Percentiles rank a stretch among this genome's conserved stretches.
Evolutionary conservation across 2,888 invertebrate genomes (phyloP).

Genomic region (Drosophila testacea): DNA sequence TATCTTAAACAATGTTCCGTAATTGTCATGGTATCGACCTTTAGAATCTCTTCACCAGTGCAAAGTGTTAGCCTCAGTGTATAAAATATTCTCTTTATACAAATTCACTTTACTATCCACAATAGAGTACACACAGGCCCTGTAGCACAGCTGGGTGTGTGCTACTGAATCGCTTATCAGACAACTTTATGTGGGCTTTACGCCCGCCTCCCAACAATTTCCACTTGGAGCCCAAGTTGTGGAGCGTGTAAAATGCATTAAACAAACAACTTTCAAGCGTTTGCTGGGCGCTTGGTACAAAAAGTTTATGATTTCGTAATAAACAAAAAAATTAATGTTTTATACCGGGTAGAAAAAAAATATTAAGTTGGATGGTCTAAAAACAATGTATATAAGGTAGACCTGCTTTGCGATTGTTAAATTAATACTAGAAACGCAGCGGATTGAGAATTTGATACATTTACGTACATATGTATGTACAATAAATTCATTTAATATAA

Average conservation of each 20-base stretch:
- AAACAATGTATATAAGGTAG: slow-evolving; percentile 24
- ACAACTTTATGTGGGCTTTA: slow-evolving; percentile 36
- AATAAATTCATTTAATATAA: background rate
- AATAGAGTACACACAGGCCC: background rate
- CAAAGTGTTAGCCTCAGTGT: background rate
- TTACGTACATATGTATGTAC: too few relatives aligned
- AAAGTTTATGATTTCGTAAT: slow-evolving; percentile 79
- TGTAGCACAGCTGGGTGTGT: background rate
- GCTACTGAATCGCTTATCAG: slow-evolving; percentile 47
- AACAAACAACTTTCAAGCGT: slow-evolving; percentile 69
- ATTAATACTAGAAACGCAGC: slow-evolving; percentile 39
- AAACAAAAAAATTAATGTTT: slow-evolving; percentile 80
- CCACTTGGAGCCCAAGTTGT: slow-evolving; percentile 39
- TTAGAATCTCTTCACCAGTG: background rate
- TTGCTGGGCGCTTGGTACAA: slow-evolving; percentile 77
- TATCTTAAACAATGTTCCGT: background rate
- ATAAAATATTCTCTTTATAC: background rate
- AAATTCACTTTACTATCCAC: slow-evolving; percentile 10
- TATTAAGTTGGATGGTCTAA: slow-evolving; percentile 53
- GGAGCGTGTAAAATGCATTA: slow-evolving; percentile 66
- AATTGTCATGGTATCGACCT: background rate
- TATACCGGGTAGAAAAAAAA: slow-evolving; percentile 56
- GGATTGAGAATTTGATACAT: too few relatives aligned
- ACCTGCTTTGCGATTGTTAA: slow-evolving; percentile 15
- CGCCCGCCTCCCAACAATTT: slow-evolving; percentile 31